Percentiles rank a stretch among this genome's conserved stretches.
Conservation (phyloP, 1,140 invertebrate genomes). For the Helicoverpa armigera region DNA sequence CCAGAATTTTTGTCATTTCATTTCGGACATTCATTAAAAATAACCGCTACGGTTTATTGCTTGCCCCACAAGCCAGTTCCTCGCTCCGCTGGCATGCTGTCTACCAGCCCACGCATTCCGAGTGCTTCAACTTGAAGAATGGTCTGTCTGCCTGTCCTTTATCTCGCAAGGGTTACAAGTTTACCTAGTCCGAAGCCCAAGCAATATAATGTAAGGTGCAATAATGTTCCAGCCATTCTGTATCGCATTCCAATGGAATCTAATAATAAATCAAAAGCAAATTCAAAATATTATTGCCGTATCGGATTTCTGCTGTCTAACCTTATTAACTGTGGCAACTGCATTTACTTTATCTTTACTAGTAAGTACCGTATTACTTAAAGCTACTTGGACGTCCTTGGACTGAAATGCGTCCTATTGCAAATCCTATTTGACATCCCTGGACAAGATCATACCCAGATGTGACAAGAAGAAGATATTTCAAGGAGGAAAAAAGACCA, state of each 20-base stretch:
- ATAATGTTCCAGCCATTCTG: constrained; percentile 4
- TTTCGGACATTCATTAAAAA: no score
- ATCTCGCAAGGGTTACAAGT: constrained; percentile 43
- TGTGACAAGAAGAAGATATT: no score
- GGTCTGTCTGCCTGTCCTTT: constrained; percentile 40
- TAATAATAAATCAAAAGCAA: constrained; percentile 11
- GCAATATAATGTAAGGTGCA: constrained; percentile 11
- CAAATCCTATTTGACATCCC: not conserved
- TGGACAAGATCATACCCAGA: no score
- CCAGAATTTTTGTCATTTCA: no score
- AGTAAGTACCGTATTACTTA: no score
- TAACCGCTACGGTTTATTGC: no score
- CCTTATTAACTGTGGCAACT: not conserved
- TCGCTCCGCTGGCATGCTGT: constrained; percentile 33
- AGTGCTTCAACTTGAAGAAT: constrained; percentile 42
- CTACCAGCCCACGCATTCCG: constrained; percentile 40
- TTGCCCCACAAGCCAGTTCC: not conserved
- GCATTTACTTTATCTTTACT: not conserved
- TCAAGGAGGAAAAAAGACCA: not conserved
- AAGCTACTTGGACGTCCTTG: no score
- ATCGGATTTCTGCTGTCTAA: not conserved
- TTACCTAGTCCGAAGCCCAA: not conserved
- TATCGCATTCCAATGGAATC: constrained; percentile 23
- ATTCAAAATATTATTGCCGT: constrained; percentile 12
- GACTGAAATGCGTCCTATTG: no score